Evolutionary conservation across 2,797 vertebrate species (phyloP).

Genomic region (Sarcophilus harrisii): DNA sequence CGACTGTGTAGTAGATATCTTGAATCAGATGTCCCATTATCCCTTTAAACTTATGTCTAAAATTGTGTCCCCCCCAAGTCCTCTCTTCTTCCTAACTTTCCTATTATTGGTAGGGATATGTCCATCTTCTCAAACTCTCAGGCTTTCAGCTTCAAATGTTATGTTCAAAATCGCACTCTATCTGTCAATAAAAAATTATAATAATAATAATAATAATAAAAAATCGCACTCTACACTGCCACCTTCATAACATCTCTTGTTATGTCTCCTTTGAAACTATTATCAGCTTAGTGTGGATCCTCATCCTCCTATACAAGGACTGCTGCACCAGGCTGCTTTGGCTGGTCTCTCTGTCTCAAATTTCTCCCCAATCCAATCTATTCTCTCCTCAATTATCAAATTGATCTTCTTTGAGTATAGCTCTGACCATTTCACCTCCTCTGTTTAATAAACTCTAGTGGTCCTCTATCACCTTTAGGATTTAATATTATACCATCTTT

Average conservation of each 20-base stretch:
- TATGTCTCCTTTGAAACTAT: background rate
- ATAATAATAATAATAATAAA: no score
- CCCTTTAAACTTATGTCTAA: background rate
- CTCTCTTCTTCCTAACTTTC: background rate
- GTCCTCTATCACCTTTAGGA: background rate
- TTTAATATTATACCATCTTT: background rate
- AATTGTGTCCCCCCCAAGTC: no score
- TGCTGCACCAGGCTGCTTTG: background rate
- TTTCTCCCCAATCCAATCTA: background rate
- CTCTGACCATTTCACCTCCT: background rate
- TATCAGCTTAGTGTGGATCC: background rate
- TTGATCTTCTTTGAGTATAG: background rate
- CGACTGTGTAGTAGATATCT: background rate
- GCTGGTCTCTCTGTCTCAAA: background rate
- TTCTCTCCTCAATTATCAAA: background rate
- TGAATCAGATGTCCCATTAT: background rate
- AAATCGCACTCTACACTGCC: background rate
- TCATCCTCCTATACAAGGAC: background rate
- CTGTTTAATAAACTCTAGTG: background rate
- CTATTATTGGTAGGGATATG: background rate
- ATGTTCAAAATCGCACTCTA: background rate
- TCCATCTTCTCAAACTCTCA: no score
- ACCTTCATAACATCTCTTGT: background rate
- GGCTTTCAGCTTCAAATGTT: no score
- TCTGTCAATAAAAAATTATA: no score